These are phyloP conservation scores for Acanthosepion pharaonis DNA, from an alignment of 2,888 invertebrate genomes.

Conservation along the genomic window DNA sequence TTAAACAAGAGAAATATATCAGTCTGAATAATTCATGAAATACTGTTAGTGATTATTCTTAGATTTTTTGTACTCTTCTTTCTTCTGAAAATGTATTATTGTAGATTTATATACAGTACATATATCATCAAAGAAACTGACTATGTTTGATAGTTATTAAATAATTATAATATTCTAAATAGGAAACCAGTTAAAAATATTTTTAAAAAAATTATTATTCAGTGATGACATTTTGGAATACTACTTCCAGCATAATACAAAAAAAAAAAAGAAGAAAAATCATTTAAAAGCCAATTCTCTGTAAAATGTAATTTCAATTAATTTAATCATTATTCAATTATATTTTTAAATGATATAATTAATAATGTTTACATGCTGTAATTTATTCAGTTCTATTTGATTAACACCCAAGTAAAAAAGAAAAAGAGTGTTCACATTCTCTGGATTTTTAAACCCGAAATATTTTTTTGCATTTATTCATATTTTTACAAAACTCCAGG, in stretches of 20 bases:
- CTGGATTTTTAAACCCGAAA: background rate
- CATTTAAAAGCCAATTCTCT: background rate
- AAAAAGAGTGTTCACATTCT: background rate
- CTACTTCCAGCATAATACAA: background rate
- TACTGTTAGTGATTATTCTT: background rate
- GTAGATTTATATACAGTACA: background rate
- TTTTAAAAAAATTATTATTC: background rate
- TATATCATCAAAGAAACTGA: background rate
- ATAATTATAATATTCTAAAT: background rate
- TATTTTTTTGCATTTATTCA: background rate
- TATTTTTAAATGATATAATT: background rate
- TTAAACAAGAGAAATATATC: background rate
- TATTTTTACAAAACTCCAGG: background rate
- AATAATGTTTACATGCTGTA: background rate
- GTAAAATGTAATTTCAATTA: background rate
- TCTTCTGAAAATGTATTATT: background rate
- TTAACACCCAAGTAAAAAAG: background rate
- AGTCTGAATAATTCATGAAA: background rate
- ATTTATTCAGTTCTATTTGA: background rate
- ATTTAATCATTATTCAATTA: background rate
- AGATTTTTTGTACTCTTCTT: background rate
- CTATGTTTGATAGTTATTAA: background rate
- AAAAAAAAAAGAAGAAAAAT: background rate
- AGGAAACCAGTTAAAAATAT: background rate
- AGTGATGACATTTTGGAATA: background rate